Base-by-base conservation (phyloP, 2,113 vertebrate species). In the Arenaria interpres region DNA sequence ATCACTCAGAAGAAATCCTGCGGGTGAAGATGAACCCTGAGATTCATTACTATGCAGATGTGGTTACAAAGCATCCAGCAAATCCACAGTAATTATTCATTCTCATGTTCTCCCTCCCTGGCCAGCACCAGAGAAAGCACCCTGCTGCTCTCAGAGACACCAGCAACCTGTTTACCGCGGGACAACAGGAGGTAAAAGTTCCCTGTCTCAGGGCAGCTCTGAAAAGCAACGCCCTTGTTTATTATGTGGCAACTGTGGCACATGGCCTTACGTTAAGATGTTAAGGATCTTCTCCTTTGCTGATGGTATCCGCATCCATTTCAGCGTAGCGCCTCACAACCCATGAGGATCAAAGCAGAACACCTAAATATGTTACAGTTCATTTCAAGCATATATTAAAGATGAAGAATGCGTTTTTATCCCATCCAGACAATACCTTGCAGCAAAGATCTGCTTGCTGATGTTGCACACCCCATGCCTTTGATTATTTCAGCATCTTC, bases 271-370 rank as follows among this genome's bases (percentile, higher is more conserved):
- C 1, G 2, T 90, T 94, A 51, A 56, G 41, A 51, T 60, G 75
- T 90, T 93, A 92, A 91, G 21, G 64, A 95, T 96, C 93, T 95
- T 54, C 50, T 85, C 66, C 66, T 88, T 57, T 46, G 75, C 32
- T 7, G 9, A 79, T 62, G 50, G 57, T 78, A 94, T 62, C 62
- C 39, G 7, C 53, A 9, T 62, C 46, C 50, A 88, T 88, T 85
- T 83, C 80, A 79, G 74, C 1, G 0, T 0, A 87, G 73, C 0
- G 0, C 27, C 50, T 86, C 57, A 88, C 66, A 76, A 50, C 13
- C 13, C 63, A 17, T 66, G 35, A 83, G n/a, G 67, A 95, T 92
- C 90, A 96, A 96, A 96, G 79, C 20, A 91, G 74, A 96, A 88
- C 79, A 71, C 41, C 30, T 45, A 91, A 93, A 79, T 63, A 68